Evolutionary conservation across 2,113 vertebrate species (phyloP).

Genomic region (Lophura nycthemera): DNA sequence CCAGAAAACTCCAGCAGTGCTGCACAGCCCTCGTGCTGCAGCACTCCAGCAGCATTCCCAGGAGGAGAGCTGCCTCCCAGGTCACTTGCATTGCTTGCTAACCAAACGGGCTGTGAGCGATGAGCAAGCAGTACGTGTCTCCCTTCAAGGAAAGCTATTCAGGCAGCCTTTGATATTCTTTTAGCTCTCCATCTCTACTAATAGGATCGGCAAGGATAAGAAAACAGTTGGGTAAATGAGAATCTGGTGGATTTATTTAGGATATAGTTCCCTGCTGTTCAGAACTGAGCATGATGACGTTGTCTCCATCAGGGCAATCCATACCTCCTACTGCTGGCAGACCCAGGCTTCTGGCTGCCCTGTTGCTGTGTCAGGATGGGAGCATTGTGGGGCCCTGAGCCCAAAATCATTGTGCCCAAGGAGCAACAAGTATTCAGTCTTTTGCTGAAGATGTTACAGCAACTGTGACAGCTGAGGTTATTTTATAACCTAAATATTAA

Average conservation of each 20-base stretch:
- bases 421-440: conserved; percentile 22
- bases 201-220: neutral
- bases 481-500: conserved; percentile 39
- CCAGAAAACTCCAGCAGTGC: neutral
- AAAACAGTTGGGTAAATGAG: conserved; percentile 6
- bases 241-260: neutral
- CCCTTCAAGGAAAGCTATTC: neutral
- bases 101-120: conserved; percentile 15
- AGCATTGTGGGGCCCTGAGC: neutral
- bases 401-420: neutral
- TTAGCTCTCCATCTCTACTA: conserved; percentile 18
- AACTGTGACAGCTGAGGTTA: neutral
- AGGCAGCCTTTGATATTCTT: conserved; percentile 22
- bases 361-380: neutral
- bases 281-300: neutral
- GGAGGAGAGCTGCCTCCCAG: conserved; percentile 38
- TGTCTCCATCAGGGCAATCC: neutral
- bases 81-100: conserved; percentile 39
- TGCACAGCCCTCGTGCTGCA: conserved; percentile 19
- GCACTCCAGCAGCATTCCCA: neutral
- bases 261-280: neutral
- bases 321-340: neutral
- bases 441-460: neutral
- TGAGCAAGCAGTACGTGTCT: conserved; percentile 38
- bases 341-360: neutral